Evolutionary conservation across 2,888 invertebrate genomes (phyloP).

Genomic region (Mactromeris polynyma): DNA sequence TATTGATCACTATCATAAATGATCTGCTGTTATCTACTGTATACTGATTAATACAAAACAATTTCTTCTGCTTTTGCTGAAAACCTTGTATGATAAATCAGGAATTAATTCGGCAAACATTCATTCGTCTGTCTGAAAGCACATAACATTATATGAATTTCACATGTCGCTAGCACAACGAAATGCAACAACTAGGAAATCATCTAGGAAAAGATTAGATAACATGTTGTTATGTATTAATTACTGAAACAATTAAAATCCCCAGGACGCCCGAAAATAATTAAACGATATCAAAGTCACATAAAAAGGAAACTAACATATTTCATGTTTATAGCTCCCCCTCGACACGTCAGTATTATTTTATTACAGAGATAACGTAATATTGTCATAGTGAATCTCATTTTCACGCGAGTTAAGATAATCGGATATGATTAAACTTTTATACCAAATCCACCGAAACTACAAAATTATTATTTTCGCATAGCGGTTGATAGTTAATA

Average conservation of each 20-base stretch:
- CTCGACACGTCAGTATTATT: not conserved
- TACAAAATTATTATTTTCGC: not conserved
- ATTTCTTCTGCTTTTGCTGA: not conserved
- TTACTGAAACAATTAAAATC: not conserved
- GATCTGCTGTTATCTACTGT: not conserved
- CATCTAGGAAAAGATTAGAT: not conserved
- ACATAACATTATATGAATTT: too few species aligned
- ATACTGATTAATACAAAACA: not conserved
- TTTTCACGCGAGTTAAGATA: too few species aligned
- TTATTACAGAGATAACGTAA: not conserved
- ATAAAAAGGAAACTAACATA: not conserved
- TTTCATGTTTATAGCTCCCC: not conserved
- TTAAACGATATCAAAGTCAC: not conserved
- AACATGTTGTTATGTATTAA: not conserved
- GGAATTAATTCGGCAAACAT: not conserved
- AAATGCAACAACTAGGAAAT: not conserved
- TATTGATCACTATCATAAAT: not conserved
- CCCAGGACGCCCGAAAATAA: not conserved
- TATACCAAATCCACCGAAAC: not conserved
- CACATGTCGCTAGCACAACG: not conserved
- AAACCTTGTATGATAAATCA: not conserved
- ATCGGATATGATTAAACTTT: not conserved
- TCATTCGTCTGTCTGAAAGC: too few species aligned
- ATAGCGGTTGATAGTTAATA: not conserved
- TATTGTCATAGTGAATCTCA: too few species aligned